A percentile compares a stretch with the other conserved stretches of the same genome.
Conservation (phyloP, 1,140 invertebrate genomes). For the Cyrtorhinus lividipennis region DNA sequence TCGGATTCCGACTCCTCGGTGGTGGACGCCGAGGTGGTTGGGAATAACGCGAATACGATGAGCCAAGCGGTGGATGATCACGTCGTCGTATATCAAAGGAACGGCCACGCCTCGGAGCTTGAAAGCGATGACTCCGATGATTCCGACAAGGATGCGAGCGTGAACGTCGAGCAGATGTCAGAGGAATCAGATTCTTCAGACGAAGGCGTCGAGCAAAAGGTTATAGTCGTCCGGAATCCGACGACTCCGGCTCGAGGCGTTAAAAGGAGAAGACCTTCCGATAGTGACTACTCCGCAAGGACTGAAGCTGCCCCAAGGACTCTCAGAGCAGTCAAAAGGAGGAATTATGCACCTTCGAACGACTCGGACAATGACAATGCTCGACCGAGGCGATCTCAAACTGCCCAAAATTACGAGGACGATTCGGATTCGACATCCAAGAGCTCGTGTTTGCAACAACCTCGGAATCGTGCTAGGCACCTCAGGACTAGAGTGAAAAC, state of each 20-base stretch:
- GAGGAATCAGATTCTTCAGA: not conserved
- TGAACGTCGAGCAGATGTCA: not conserved
- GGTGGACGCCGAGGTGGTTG: too few species aligned
- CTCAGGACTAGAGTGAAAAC: too few species aligned
- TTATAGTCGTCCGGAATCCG: not conserved
- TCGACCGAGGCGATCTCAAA: not conserved
- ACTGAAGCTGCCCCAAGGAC: not conserved
- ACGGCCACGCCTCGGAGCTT: not conserved
- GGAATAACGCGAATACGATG: too few species aligned
- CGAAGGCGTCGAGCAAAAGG: slow-evolving; percentile 1
- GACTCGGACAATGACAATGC: slow-evolving; percentile 30
- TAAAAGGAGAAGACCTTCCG: not conserved
- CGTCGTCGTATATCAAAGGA: not conserved
- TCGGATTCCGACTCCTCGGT: too few species aligned
- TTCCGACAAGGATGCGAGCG: not conserved
- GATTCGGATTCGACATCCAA: not conserved
- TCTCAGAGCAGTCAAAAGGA: not conserved
- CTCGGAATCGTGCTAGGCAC: too few species aligned
- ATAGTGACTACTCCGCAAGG: not conserved
- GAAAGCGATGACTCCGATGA: slow-evolving; percentile 18
- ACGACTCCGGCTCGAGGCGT: not conserved
- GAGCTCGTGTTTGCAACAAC: too few species aligned
- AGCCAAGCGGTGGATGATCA: too few species aligned
- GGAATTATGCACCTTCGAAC: slow-evolving; percentile 17
- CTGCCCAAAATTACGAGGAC: not conserved